phyloP scores from a whole-genome alignment of 2,888 invertebrate genomes.

The Drosophila atroscutellata region DNA sequence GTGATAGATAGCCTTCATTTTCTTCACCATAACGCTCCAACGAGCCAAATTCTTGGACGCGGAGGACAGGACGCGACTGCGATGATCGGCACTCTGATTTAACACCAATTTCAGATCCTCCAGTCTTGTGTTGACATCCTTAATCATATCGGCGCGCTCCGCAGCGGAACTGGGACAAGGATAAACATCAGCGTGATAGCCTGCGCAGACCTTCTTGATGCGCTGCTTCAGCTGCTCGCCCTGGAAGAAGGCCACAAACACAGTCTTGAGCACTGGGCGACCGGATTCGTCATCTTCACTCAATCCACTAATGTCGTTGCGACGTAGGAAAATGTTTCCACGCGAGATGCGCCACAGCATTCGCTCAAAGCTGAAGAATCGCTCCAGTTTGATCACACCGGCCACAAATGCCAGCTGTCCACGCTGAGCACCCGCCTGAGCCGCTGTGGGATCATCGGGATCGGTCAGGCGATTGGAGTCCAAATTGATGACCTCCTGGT shows the following conservation, averaged over 20 bases:
- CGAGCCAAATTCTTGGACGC: conserved; percentile 92
- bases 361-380: conserved; percentile 92
- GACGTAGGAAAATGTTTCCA: conserved; percentile 93
- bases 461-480: conserved; percentile 88
- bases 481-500: conserved; percentile 80
- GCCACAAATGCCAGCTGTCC: conserved; percentile 90
- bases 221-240: conserved; percentile 93
- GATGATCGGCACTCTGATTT: conserved; percentile 93
- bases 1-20: conserved; percentile 97
- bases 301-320: conserved; percentile 90
- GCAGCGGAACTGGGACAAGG: conserved; percentile 93
- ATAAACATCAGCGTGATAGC: conserved; percentile 94
- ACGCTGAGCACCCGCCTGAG: conserved; percentile 64
- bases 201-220: conserved; percentile 95
- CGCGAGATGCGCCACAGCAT: conserved; percentile 95
- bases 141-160: conserved; percentile 92
- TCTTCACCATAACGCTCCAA: conserved; percentile 93
- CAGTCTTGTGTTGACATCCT: conserved; percentile 92
- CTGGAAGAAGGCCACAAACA: conserved; percentile 93
- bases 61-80: conserved; percentile 91
- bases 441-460: conserved; percentile 87
- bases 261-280: conserved; percentile 90
- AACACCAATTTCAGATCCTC: conserved; percentile 92
- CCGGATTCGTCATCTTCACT: conserved; percentile 90
- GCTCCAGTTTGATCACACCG: conserved; percentile 93